Evolutionary conservation across 2,113 vertebrate genomes (phyloP).

Genomic region (Lophura nycthemera): DNA sequence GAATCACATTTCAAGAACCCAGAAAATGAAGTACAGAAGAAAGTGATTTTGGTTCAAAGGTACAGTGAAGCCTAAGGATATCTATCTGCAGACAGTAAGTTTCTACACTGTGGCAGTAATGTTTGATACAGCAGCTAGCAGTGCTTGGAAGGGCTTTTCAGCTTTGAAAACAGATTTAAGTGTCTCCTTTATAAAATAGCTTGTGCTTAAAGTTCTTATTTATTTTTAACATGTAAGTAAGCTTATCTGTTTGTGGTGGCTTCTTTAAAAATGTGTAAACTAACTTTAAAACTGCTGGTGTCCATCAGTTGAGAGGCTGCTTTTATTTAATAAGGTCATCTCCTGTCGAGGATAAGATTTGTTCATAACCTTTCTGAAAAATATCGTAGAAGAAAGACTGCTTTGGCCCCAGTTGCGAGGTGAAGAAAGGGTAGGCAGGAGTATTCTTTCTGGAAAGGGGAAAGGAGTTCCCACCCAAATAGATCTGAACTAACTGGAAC

Average conservation of each 20-base stretch:
- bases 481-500: slow-evolving; percentile 66
- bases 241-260: slow-evolving; percentile 40
- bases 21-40: slow-evolving; percentile 76
- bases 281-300: slow-evolving; percentile 48
- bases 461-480: slow-evolving; percentile 69
- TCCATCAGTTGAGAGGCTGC: slow-evolving; percentile 30
- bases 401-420: background rate
- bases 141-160: slow-evolving; percentile 38
- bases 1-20: slow-evolving; percentile 68
- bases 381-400: slow-evolving; percentile 5
- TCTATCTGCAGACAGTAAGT: slow-evolving; percentile 79
- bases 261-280: slow-evolving; percentile 58
- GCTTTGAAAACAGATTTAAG: slow-evolving; percentile 31
- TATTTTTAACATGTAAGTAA: slow-evolving; percentile 38
- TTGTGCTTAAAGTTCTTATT: slow-evolving; percentile 43
- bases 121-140: slow-evolving; percentile 1
- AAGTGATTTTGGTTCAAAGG: slow-evolving; percentile 73
- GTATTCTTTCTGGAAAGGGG: slow-evolving; percentile 53
- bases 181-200: slow-evolving; percentile 45
- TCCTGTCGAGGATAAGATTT: background rate
- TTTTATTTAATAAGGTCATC: slow-evolving; percentile 49
- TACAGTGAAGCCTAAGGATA: slow-evolving; percentile 70
- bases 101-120: slow-evolving; percentile 46
- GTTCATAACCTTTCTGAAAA: slow-evolving; percentile 19
- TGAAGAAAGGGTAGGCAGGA: slow-evolving; percentile 49